phyloP scores from a whole-genome alignment of 2,113 vertebrate species.

The Motacilla tschutschensis region DNA sequence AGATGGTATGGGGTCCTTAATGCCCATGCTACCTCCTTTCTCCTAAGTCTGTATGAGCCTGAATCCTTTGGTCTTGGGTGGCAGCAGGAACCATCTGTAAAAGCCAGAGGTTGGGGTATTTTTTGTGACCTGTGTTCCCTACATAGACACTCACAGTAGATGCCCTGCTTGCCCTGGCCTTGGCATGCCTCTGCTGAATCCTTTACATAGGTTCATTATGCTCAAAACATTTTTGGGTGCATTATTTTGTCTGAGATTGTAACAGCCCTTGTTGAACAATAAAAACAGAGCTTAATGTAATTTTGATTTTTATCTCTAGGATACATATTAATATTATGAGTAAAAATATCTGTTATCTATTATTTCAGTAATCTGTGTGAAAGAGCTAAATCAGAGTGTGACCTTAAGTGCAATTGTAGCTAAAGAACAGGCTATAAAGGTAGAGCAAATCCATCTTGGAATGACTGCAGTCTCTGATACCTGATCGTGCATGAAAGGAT shows the following conservation, averaged over 20 bases:
- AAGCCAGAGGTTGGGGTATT: not conserved
- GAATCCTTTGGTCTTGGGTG: not conserved
- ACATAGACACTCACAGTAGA: not conserved
- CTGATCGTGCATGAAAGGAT: not conserved
- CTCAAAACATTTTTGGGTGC: not conserved
- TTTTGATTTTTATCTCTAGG: not conserved
- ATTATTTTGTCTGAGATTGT: not conserved
- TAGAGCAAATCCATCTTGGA: not conserved
- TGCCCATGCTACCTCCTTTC: not conserved
- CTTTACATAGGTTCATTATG: not conserved
- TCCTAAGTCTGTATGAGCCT: not conserved
- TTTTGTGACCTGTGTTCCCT: not conserved
- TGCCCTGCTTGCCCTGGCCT: not conserved
- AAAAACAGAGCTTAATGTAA: not conserved
- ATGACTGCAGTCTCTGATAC: not conserved
- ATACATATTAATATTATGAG: not conserved
- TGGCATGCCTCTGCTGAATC: not conserved
- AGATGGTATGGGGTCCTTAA: not conserved
- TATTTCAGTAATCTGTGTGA: not conserved
- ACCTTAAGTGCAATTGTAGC: not conserved
- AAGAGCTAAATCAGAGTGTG: not conserved
- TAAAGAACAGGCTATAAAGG: not conserved
- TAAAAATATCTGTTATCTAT: not conserved
- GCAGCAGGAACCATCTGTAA: not conserved
- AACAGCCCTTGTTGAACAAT: not conserved